These are phyloP conservation scores for Pemphredon lugubris DNA, from an alignment of 2,888 invertebrate genomes.

Conservation along the genomic window DNA sequence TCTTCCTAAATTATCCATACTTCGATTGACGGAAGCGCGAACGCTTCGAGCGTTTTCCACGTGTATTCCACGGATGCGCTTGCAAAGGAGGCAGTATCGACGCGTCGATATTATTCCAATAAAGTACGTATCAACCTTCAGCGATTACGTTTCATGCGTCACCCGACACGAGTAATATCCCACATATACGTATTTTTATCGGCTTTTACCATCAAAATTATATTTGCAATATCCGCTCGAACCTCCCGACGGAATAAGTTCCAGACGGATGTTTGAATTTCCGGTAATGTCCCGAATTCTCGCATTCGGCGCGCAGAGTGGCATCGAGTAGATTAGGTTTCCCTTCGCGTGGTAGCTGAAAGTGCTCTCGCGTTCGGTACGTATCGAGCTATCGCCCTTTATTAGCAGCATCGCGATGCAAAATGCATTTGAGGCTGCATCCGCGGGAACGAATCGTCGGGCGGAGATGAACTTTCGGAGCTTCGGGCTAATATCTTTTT, in stretches of 20 bases:
- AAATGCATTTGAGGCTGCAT: not conserved
- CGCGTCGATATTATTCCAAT: too few relatives aligned
- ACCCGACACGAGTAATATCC: not conserved
- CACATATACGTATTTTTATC: not conserved
- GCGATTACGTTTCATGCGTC: not conserved
- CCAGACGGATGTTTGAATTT: not conserved
- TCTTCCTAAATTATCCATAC: too few relatives aligned
- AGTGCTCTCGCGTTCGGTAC: not conserved
- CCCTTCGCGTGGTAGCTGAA: not conserved
- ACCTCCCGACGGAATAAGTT: not conserved
- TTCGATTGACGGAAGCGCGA: too few relatives aligned
- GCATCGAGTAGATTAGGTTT: not conserved
- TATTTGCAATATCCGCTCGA: not conserved
- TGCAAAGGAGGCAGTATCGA: too few relatives aligned
- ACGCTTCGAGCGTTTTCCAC: too few relatives aligned
- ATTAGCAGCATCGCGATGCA: not conserved
- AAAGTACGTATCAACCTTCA: not conserved
- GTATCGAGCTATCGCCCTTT: not conserved
- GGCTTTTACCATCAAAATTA: not conserved
- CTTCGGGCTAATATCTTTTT: not conserved
- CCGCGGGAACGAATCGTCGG: not conserved
- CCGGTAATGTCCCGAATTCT: not conserved
- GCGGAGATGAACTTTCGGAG: not conserved
- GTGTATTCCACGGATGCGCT: too few relatives aligned
- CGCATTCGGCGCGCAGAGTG: not conserved